A percentile compares a stretch with the other conserved stretches of the same genome.
Evolutionary conservation across 2,797 vertebrate species (phyloP).

Genomic region (Aplochiton taeniatus): DNA sequence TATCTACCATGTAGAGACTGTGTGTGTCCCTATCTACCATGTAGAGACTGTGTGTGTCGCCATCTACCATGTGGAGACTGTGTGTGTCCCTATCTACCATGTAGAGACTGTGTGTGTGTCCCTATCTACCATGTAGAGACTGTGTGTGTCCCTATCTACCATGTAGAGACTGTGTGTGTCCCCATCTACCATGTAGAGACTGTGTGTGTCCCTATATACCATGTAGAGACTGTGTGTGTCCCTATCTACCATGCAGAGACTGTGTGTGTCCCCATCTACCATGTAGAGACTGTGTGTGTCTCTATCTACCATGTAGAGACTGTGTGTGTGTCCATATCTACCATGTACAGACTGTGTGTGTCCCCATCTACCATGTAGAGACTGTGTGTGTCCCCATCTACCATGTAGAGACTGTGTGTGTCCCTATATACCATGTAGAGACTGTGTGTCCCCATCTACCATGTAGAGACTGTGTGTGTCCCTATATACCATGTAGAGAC

Average conservation of each 20-base stretch:
- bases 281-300: slow-evolving; percentile 1
- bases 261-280: background rate
- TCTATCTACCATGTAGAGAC: background rate
- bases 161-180: slow-evolving; percentile 1
- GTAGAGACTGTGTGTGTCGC: background rate
- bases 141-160: background rate
- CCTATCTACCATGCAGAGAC: background rate
- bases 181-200: background rate
- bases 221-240: slow-evolving; percentile 1
- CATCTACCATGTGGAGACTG: background rate
- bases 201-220: background rate
- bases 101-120: slow-evolving; percentile 5
- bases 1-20: background rate
- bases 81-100: background rate
- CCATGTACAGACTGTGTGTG: too few relatives aligned
- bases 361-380: background rate
- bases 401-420: slow-evolving; percentile 1
- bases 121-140: background rate
- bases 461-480: slow-evolving; percentile 1
- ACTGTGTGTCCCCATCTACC: background rate
- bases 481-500: background rate
- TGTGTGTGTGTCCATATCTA: background rate
- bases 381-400: background rate
- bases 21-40: background rate
- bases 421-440: background rate